Evolutionary conservation across 2,113 vertebrate species (phyloP), one percentile per base, ranked within the genome.

Genomic region (Melanostigma gelatinosum): DNA sequence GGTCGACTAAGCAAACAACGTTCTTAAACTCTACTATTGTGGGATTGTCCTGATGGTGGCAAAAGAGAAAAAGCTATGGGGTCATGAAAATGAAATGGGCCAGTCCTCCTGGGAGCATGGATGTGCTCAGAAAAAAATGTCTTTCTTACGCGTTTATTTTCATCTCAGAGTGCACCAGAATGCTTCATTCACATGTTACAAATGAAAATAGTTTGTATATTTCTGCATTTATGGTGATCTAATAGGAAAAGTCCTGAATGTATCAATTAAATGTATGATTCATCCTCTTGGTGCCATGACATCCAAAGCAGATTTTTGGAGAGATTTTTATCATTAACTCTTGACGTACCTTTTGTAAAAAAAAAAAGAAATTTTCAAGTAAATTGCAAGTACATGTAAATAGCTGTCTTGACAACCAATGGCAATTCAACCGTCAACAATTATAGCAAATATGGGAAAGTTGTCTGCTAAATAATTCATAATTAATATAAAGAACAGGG

Each of bases 11-110:
- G 64, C 57, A 85, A 78, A 82, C 78, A 84, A 20, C 11, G 60
- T 66, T 83, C 73, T 48, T 72, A 63, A 60, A 80, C 27, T 71
- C 60, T 32, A 7, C 44, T 12, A 24, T 71, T 72, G 66, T 66
- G 15, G 58, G 60, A 48, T 69, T 58, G 64, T 50, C 50, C 57
- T 44, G 40, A 34, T 48, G 50, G 32, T 60, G 32, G 65, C 13
- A 74, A 72, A 88, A 80, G 55, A 77, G 62, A 74, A 73, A 76
- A 84, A 69, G 79, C 63, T 38, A 77, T 1, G 0, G 36, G 75
- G 80, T 84, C 78, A 77, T 72, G 77, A 55, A 54, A 79, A 84
- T 86, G 52, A 79, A 86, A 88, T 61, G 42, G 61, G 57, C 50
- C 68, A 55, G 40, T 71, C 38, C 83, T 86, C 61, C 65, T 65